Percentiles rank a stretch among this genome's conserved stretches.
These are phyloP conservation scores for Sialia sialis DNA, from an alignment of 2,113 vertebrate species.

Conservation along the genomic window DNA sequence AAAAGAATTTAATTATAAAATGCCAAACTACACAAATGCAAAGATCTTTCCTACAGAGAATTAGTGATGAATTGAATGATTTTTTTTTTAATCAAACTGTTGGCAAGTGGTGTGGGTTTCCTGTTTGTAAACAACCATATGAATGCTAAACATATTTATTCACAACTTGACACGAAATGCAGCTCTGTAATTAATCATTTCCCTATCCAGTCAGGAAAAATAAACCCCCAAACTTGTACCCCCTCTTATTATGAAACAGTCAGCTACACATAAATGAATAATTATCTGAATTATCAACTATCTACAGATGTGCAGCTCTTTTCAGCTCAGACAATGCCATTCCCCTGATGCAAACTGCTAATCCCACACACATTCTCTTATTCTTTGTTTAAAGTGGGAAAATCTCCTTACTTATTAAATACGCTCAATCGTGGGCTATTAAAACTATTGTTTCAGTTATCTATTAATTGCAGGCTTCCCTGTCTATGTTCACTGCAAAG, in stretches of 20 bases:
- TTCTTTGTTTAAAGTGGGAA: slow-evolving; percentile 78
- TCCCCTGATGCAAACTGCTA: slow-evolving; percentile 62
- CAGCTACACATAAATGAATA: slow-evolving; percentile 66
- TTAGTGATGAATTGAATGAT: slow-evolving; percentile 60
- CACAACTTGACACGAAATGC: slow-evolving; percentile 70
- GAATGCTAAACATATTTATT: slow-evolving; percentile 75
- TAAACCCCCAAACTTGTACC: slow-evolving; percentile 46
- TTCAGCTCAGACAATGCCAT: slow-evolving; percentile 70
- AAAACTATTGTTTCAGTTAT: slow-evolving; percentile 84
- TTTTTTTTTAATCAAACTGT: slow-evolving; percentile 69
- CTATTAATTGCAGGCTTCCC: slow-evolving; percentile 72
- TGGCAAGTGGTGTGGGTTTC: slow-evolving; percentile 62
- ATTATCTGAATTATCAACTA: slow-evolving; percentile 77
- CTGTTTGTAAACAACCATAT: slow-evolving; percentile 71
- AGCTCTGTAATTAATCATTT: slow-evolving; percentile 77
- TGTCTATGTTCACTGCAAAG: slow-evolving; percentile 49
- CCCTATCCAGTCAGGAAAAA: slow-evolving; percentile 64
- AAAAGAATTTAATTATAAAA: slow-evolving; percentile 70
- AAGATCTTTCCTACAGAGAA: slow-evolving; percentile 69
- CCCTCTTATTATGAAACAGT: slow-evolving; percentile 44
- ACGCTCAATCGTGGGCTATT: slow-evolving; percentile 75
- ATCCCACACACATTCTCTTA: slow-evolving; percentile 72
- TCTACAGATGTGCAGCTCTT: slow-evolving; percentile 75
- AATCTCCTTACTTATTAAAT: slow-evolving; percentile 75
- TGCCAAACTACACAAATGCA: slow-evolving; percentile 60